A percentile compares a stretch with the other conserved stretches of the same genome.
phyloP scores from a whole-genome alignment of 2,113 vertebrate genomes.

The Nymphicus hollandicus region DNA sequence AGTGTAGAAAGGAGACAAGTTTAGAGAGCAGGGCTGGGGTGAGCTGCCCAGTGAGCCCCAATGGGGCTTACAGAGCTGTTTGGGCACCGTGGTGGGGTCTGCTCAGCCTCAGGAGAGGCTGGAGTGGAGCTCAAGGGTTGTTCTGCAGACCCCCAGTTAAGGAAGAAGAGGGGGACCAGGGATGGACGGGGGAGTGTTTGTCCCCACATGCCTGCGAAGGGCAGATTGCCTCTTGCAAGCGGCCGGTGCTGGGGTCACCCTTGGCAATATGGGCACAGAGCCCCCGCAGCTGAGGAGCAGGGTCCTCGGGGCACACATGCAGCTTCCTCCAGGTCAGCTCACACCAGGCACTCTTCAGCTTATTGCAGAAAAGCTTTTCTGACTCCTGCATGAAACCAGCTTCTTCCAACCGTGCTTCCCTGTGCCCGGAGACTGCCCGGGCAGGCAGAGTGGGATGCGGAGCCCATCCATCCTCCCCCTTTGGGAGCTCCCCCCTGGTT shows the following conservation, averaged over 20 bases:
- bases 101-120: neutral
- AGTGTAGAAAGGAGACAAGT: neutral
- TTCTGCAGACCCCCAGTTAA: neutral
- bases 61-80: neutral
- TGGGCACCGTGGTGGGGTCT: accelerated
- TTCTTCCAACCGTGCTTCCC: neutral
- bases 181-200: neutral
- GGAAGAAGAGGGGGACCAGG: neutral
- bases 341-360: neutral
- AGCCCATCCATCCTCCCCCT: neutral
- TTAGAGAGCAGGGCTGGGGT: neutral
- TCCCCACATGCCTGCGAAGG: accelerated
- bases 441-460: neutral
- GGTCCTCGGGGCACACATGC: neutral
- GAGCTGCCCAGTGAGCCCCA: neutral
- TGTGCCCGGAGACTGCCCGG: neutral
- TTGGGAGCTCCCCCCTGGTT: neutral
- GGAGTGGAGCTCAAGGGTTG: neutral
- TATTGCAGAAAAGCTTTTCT: constrained; percentile 9
- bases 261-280: neutral
- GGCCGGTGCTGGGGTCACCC: neutral
- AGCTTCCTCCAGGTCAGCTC: neutral
- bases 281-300: neutral
- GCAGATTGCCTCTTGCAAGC: neutral
- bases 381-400: constrained; percentile 34